Percentiles rank a stretch among this genome's conserved stretches.
phyloP scores from a whole-genome alignment of 2,797 vertebrate species.

The Coracias cyanogaster region DNA sequence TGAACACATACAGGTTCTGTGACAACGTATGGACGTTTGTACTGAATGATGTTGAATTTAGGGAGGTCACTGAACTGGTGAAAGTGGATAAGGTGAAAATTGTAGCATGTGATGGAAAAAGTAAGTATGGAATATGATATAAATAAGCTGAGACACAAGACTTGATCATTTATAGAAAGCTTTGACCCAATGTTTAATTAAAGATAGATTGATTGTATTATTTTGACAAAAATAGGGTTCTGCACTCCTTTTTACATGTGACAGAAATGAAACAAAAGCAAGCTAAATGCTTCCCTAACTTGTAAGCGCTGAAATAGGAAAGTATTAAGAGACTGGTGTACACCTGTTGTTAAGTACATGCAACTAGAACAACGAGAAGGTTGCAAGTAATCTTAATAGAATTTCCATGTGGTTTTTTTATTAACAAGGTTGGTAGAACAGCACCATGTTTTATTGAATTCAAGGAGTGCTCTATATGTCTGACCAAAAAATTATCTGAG shows the following conservation, averaged over 20 bases:
- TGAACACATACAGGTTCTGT: constrained; percentile 98
- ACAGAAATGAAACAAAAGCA: background rate
- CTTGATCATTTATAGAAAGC: background rate
- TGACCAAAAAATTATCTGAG: background rate
- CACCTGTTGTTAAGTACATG: background rate
- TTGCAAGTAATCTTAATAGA: background rate
- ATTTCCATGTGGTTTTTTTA: background rate
- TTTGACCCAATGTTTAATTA: background rate
- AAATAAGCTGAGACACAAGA: background rate
- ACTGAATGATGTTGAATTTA: constrained; percentile 97
- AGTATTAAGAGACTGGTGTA: background rate
- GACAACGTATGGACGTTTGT: constrained; percentile 99
- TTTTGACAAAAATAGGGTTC: background rate
- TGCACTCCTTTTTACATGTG: background rate
- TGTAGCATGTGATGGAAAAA: constrained; percentile 98
- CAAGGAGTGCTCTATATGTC: background rate
- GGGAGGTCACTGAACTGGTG: constrained; percentile 96
- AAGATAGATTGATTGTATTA: background rate
- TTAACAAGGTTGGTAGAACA: background rate
- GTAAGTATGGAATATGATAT: constrained; percentile 80
- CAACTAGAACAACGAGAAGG: background rate
- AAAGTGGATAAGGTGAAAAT: constrained; percentile 99
- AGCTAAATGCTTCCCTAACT: background rate
- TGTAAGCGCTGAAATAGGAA: background rate
- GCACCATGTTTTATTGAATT: background rate